phyloP scores from a whole-genome alignment of 2,888 invertebrate species.

The Sesia apiformis region DNA sequence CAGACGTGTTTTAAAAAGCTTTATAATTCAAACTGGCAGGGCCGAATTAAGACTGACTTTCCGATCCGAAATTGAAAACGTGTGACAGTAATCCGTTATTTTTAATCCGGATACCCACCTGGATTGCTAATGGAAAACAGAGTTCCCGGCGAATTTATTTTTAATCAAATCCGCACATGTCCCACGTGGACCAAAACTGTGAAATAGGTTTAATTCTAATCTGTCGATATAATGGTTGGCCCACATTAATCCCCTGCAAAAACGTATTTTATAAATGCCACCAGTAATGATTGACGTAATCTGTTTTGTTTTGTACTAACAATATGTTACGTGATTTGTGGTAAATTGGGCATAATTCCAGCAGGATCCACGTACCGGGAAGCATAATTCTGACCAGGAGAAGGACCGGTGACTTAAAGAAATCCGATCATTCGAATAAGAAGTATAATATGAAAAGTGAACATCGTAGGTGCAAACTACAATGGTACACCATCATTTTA shows the following conservation, averaged over 20 bases:
- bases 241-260: not conserved
- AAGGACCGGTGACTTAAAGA: too few relatives aligned
- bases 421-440: too few relatives aligned
- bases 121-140: conserved; percentile 30
- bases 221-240: not conserved
- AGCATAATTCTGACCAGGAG: too few relatives aligned
- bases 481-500: too few relatives aligned
- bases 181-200: not conserved
- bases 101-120: conserved; percentile 25
- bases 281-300: not conserved
- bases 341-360: too few relatives aligned
- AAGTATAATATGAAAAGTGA: too few relatives aligned
- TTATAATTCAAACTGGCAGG: not conserved
- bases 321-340: too few relatives aligned
- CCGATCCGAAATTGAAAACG: conserved; percentile 21
- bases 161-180: conserved; percentile 20
- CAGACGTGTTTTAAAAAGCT: not conserved
- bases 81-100: conserved; percentile 22
- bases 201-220: conserved; percentile 3
- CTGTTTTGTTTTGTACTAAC: not conserved
- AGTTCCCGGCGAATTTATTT: conserved; percentile 27
- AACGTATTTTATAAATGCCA: not conserved
- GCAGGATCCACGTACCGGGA: too few relatives aligned
- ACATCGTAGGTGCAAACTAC: too few relatives aligned
- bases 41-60: conserved; percentile 16